Evolutionary conservation across 2,888 invertebrate species (phyloP).

Genomic region (Hypomecis atomaria): DNA sequence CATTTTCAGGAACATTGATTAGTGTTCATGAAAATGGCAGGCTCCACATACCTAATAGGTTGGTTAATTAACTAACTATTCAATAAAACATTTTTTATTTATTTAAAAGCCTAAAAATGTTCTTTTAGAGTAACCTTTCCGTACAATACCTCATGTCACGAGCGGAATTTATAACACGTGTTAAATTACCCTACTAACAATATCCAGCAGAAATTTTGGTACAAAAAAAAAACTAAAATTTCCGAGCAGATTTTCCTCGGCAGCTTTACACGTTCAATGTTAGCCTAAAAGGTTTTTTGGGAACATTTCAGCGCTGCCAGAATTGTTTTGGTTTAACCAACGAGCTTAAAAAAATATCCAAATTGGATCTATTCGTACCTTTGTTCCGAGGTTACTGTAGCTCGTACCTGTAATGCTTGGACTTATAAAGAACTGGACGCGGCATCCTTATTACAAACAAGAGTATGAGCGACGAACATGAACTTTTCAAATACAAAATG

Average conservation of each 20-base stretch:
- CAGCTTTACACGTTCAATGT: conserved; percentile 3
- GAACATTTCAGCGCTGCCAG: conserved; percentile 15
- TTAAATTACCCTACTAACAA: not conserved
- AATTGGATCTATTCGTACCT: conserved; percentile 15
- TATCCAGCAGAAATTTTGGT: not conserved
- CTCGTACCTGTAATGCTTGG: not conserved
- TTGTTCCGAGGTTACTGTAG: not conserved
- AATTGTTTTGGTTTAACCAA: conserved; percentile 16
- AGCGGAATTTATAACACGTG: not conserved
- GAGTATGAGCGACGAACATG: not conserved
- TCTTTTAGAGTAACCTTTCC: not conserved
- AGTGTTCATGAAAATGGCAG: too few species aligned
- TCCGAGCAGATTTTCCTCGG: not conserved
- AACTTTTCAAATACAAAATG: too few species aligned
- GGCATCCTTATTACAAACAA: not conserved
- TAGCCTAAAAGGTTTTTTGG: conserved; percentile 13
- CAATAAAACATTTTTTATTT: too few species aligned
- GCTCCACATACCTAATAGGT: too few species aligned
- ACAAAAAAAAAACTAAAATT: conserved; percentile 1
- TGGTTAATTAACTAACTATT: too few species aligned
- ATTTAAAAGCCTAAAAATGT: too few species aligned
- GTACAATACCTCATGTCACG: not conserved
- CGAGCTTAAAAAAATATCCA: conserved; percentile 14
- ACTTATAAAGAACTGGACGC: not conserved
- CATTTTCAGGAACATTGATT: too few species aligned